Conservation (phyloP, 2,113 vertebrate genomes). For the Xyliphius kryptos region DNA sequence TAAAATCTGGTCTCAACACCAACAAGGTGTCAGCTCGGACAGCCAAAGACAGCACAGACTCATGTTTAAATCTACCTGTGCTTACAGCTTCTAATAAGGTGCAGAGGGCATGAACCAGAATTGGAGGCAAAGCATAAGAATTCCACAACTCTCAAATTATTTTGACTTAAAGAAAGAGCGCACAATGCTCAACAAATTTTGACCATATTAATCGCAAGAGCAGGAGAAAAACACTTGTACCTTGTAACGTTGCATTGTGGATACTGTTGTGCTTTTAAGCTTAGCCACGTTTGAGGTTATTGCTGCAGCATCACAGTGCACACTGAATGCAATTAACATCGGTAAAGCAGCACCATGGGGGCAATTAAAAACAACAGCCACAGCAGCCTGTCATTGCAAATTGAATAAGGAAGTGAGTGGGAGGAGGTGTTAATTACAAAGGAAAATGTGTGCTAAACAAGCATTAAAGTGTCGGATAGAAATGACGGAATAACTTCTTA, state of each 20-base stretch:
- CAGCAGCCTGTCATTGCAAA: slow-evolving; percentile 89
- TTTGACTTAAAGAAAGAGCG: slow-evolving; percentile 4
- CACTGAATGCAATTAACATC: slow-evolving; percentile 95
- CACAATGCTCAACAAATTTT: slow-evolving; percentile 86
- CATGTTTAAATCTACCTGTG: neutral
- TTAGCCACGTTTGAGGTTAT: slow-evolving; percentile 88
- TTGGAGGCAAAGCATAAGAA: neutral
- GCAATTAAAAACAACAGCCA: slow-evolving; percentile 97
- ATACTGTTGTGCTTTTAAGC: slow-evolving; percentile 87
- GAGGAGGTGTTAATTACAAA: slow-evolving; percentile 88
- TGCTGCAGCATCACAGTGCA: slow-evolving; percentile 75
- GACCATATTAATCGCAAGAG: slow-evolving; percentile 85
- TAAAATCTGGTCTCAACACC: neutral
- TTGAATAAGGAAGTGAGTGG: slow-evolving; percentile 85
- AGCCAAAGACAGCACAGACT: neutral
- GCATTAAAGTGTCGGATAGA: slow-evolving; percentile 72
- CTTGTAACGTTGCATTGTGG: slow-evolving; percentile 74
- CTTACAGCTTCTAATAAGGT: neutral
- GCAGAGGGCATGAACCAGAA: neutral
- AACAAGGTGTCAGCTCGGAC: no score
- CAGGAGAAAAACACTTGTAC: slow-evolving; percentile 76
- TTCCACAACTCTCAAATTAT: neutral
- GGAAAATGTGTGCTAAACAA: slow-evolving; percentile 65
- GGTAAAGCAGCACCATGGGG: slow-evolving; percentile 95
- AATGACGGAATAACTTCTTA: slow-evolving; percentile 52